Percentiles rank a stretch among this genome's conserved stretches.
Conservation (phyloP, 1,140 invertebrate species). For the Wiebesia pumilae region DNA sequence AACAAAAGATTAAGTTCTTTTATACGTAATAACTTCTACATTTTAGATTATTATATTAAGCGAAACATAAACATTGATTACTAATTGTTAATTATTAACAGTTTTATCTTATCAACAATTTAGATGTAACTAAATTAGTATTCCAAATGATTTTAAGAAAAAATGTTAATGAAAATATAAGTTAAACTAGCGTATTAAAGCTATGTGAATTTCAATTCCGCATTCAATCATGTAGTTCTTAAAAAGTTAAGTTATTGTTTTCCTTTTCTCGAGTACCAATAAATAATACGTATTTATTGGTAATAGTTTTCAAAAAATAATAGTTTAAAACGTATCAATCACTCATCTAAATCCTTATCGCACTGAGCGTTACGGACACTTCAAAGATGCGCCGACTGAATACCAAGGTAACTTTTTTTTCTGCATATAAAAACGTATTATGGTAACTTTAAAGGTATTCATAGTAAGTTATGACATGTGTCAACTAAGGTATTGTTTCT, state of each 20-base stretch:
- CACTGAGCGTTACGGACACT: background rate
- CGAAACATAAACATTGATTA: background rate
- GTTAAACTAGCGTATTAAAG: background rate
- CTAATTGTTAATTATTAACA: background rate
- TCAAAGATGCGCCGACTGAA: background rate
- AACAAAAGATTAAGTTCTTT: background rate
- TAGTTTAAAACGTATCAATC: background rate
- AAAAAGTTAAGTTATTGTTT: background rate
- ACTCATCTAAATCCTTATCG: background rate
- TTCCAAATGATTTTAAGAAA: no score
- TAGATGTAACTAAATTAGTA: background rate
- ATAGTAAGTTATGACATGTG: background rate
- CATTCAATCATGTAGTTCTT: background rate
- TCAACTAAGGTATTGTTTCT: background rate
- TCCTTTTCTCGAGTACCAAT: background rate
- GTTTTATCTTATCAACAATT: background rate
- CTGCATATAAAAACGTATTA: background rate
- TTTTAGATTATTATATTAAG: background rate
- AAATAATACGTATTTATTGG: background rate
- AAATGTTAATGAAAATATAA: background rate
- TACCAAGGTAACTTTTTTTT: background rate
- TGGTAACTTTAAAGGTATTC: background rate
- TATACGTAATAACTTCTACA: background rate
- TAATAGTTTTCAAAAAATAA: no score
- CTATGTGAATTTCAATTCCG: background rate